Base-by-base conservation (phyloP, 2,797 vertebrate species). In the Anguilla obscura region DNA sequence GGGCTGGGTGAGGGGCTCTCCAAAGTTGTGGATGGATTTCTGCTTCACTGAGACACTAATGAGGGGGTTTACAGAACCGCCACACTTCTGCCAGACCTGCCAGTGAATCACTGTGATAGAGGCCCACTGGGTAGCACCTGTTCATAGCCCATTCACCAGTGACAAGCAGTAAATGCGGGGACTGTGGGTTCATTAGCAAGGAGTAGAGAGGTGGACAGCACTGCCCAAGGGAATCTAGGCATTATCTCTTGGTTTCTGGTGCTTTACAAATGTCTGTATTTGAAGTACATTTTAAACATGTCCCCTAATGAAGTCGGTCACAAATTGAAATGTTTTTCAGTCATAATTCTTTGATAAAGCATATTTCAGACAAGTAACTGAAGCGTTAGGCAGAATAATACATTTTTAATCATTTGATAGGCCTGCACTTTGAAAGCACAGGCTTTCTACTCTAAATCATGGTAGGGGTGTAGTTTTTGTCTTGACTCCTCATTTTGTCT, bases 401-500 rank as follows among this genome's bases (percentile, higher is more conserved):
- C 16, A n/a, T 50, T 50, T 76, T 48, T 50, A 82, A 82, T 79
- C 1, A 7, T 7, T 45, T 5, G 1, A 36, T 76, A 18, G 27
- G 33, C 36, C n/a, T 50, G 6, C 45, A 48, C 76, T 21, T 45
- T 82, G 36, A n/a, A 79, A 0, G n/a, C 3, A 84, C 45, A 48
- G 12, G 24, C 50, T n/a, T 36, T 84, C 48, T 16, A n/a, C 52
- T 5, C 21, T 14, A 14, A 18, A n/a, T n/a, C n/a, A 84, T 27
- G n/a, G 82, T 30, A 54, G n/a, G 52, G 82, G 0, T n/a, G 24
- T 84, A 58, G 4, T 10, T 84, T 33, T 52, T 16, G 12, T 56
- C 74, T 89, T 30, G 30, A 56, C 86, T 89, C 90, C 69, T 89
- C 90, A 86, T 90, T 90, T 87, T 92, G 88, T 84, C 71, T 88